Evolutionary conservation across 1,140 invertebrate genomes (phyloP).

Genomic region (Aphaenogaster rudis): DNA sequence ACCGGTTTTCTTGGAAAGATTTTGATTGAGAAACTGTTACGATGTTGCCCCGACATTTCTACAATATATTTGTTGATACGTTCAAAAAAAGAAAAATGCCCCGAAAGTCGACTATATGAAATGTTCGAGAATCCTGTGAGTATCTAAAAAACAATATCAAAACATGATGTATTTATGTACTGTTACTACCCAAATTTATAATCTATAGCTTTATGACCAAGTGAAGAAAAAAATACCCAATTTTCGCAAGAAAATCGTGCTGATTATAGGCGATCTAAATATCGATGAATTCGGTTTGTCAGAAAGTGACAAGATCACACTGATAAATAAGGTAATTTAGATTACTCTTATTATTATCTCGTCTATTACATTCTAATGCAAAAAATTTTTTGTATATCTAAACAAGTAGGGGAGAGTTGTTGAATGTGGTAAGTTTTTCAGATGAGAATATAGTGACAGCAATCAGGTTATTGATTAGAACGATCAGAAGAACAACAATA

Average conservation of each 20-base stretch:
- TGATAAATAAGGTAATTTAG: slow-evolving; percentile 82
- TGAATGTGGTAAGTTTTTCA: too few relatives aligned
- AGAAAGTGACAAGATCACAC: slow-evolving; percentile 88
- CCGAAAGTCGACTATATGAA: neutral
- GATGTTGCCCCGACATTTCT: slow-evolving; percentile 86
- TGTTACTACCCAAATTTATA: too few relatives aligned
- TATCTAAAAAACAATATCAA: neutral
- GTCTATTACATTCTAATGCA: too few relatives aligned
- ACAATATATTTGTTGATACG: slow-evolving; percentile 88
- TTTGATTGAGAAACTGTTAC: slow-evolving; percentile 92
- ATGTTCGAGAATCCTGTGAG: neutral
- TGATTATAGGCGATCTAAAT: slow-evolving; percentile 89
- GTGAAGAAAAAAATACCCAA: slow-evolving; percentile 89
- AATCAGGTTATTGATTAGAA: too few relatives aligned
- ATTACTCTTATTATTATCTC: too few relatives aligned
- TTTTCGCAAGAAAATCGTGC: slow-evolving; percentile 90
- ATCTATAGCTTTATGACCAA: slow-evolving; percentile 87
- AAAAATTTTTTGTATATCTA: too few relatives aligned
- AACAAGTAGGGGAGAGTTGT: too few relatives aligned
- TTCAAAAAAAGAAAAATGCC: neutral
- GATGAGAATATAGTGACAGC: too few relatives aligned
- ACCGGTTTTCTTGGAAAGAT: slow-evolving; percentile 97
- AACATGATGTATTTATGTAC: neutral
- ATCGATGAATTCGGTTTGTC: slow-evolving; percentile 89
- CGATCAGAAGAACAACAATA: too few relatives aligned